phyloP scores from a whole-genome alignment of 2,797 vertebrate species.

The Potorous gilbertii region DNA sequence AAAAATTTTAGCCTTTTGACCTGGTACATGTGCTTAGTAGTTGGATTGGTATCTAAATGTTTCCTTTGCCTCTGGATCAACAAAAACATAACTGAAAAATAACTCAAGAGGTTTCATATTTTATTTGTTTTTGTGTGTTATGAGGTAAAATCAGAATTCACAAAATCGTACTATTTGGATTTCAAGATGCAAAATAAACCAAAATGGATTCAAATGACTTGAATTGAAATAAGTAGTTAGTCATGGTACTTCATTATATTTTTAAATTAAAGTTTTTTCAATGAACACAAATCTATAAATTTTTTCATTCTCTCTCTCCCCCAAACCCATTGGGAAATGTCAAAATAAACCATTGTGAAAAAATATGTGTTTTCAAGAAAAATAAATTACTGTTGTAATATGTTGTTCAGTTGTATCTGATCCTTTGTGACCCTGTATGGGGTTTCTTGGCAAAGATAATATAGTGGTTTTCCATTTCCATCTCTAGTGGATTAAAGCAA shows the following conservation, averaged over 20 bases:
- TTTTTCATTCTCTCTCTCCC: background rate
- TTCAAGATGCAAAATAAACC: background rate
- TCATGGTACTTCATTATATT: background rate
- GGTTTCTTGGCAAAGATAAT: background rate
- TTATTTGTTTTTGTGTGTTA: background rate
- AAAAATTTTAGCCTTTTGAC: background rate
- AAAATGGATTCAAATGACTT: background rate
- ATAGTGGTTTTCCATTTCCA: background rate
- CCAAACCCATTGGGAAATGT: background rate
- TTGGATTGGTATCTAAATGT: background rate
- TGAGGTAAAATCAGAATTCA: background rate
- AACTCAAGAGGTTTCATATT: background rate
- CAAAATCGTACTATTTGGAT: background rate
- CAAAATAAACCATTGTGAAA: background rate
- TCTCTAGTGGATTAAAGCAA: background rate
- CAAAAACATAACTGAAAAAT: background rate
- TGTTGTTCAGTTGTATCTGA: background rate
- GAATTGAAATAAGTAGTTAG: background rate
- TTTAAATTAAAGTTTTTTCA: background rate
- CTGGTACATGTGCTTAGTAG: background rate
- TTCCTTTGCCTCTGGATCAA: background rate
- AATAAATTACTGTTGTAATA: background rate
- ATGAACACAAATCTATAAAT: background rate
- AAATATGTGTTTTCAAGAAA: background rate
- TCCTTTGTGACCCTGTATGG: background rate